These are phyloP conservation scores for Enteromius treurensis DNA, from an alignment of 2,797 vertebrate species.

Conservation along the genomic window DNA sequence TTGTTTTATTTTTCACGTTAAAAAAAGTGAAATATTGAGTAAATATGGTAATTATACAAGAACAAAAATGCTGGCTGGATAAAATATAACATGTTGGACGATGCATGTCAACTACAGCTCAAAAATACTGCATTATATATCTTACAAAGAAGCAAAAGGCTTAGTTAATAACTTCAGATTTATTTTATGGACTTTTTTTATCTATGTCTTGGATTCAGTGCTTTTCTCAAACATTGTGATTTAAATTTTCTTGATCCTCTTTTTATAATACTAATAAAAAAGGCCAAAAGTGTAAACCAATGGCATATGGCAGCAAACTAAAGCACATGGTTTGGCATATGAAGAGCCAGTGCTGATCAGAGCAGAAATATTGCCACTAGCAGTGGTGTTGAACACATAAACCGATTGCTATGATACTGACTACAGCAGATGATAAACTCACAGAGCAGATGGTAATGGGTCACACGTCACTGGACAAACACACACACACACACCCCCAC, in stretches of 20 bases:
- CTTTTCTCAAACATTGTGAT: neutral
- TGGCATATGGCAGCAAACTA: slow-evolving; percentile 10
- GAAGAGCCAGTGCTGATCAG: slow-evolving; percentile 20
- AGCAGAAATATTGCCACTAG: slow-evolving; percentile 9
- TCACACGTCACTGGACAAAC: slow-evolving; percentile 47
- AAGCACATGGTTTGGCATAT: slow-evolving; percentile 24
- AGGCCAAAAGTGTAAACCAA: neutral
- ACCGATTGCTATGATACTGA: slow-evolving; percentile 14
- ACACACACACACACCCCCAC: slow-evolving; percentile 15
- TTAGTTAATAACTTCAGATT: neutral
- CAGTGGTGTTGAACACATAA: slow-evolving; percentile 19
- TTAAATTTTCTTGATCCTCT: neutral
- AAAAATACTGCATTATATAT: neutral
- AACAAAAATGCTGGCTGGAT: neutral
- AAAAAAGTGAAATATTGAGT: too few species aligned
- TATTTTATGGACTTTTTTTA: neutral
- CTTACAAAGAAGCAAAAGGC: neutral
- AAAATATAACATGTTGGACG: neutral
- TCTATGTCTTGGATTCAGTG: too few species aligned
- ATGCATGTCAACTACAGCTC: neutral
- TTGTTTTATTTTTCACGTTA: too few species aligned
- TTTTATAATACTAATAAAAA: neutral
- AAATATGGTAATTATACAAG: neutral
- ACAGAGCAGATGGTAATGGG: slow-evolving; percentile 42
- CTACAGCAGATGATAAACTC: slow-evolving; percentile 42